Evolutionary conservation across 2,113 vertebrate genomes (phyloP).

Genomic region (Acrocephalus kingi): DNA sequence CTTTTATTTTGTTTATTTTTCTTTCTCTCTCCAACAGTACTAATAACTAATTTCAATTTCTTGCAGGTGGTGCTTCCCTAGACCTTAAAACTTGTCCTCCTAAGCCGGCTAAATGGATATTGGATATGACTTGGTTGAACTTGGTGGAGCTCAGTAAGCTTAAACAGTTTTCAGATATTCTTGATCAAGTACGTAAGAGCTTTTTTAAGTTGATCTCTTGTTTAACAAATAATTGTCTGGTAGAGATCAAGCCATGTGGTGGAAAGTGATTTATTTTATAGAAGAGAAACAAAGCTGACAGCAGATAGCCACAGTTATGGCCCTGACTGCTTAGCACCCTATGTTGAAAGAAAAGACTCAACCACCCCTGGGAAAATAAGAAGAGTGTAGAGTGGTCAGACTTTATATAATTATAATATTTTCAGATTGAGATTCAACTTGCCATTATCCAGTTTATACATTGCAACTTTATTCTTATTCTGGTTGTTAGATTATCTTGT

Average conservation of each 20-base stretch:
- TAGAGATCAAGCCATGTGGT: neutral
- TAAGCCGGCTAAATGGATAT: slow-evolving; percentile 94
- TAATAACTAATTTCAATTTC: neutral
- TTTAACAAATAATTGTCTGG: neutral
- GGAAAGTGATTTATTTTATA: neutral
- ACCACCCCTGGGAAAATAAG: neutral
- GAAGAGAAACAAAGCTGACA: neutral
- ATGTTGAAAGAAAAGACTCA: neutral
- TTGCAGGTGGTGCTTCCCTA: slow-evolving; percentile 90
- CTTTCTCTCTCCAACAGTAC: neutral
- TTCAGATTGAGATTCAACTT: neutral
- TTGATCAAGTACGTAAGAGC: slow-evolving; percentile 81
- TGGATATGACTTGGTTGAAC: slow-evolving; percentile 97
- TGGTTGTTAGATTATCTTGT: neutral
- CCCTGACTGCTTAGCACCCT: neutral
- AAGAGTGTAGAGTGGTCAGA: neutral
- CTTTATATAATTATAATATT: neutral
- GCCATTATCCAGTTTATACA: neutral
- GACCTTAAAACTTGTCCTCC: slow-evolving; percentile 92
- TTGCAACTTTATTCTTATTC: neutral
- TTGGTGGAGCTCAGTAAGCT: slow-evolving; percentile 94
- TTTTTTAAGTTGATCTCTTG: neutral
- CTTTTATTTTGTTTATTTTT: neutral
- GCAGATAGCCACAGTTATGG: neutral
- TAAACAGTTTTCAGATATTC: slow-evolving; percentile 88